phyloP scores from a whole-genome alignment of 2,888 invertebrate species.

The Stenodema calcarata region DNA sequence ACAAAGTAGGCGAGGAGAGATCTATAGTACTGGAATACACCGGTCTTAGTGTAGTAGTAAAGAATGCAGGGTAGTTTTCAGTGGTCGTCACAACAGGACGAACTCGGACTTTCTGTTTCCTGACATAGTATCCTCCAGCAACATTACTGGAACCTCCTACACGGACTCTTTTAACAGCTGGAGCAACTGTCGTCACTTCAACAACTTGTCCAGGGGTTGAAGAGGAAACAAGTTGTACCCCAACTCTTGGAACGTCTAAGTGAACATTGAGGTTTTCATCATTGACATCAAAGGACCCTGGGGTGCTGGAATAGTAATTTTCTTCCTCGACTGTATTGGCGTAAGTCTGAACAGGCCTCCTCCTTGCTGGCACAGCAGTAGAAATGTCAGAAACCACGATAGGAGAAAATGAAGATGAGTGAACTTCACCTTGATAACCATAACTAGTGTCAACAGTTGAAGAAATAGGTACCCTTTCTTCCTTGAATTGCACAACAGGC shows the following conservation, averaged over 20 bases:
- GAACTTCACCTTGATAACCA: slow-evolving; percentile 6
- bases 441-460: background rate
- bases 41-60: slow-evolving; percentile 51
- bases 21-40: slow-evolving; percentile 54
- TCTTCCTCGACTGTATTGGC: slow-evolving; percentile 54
- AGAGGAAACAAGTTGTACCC: slow-evolving; percentile 23
- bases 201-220: slow-evolving; percentile 51
- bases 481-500: slow-evolving; percentile 43
- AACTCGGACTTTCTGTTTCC: slow-evolving; percentile 54
- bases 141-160: slow-evolving; percentile 45
- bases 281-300: slow-evolving; percentile 34
- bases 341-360: slow-evolving; percentile 50
- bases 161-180: slow-evolving; percentile 49
- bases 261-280: slow-evolving; percentile 53
- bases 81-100: slow-evolving; percentile 54
- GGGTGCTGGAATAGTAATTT: slow-evolving; percentile 46
- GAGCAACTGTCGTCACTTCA: slow-evolving; percentile 52
- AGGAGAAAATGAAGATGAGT: slow-evolving; percentile 44
- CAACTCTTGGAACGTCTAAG: slow-evolving; percentile 51
- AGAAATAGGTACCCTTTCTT: slow-evolving; percentile 3
- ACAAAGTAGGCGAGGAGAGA: slow-evolving; percentile 53
- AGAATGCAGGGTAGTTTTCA: slow-evolving; percentile 54
- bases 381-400: slow-evolving; percentile 46
- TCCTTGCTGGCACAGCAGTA: slow-evolving; percentile 24
- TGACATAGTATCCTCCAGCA: slow-evolving; percentile 53